Percentiles rank a stretch among this genome's conserved stretches.
phyloP scores from a whole-genome alignment of 2,888 invertebrate species.

The Pollenia angustigena region DNA sequence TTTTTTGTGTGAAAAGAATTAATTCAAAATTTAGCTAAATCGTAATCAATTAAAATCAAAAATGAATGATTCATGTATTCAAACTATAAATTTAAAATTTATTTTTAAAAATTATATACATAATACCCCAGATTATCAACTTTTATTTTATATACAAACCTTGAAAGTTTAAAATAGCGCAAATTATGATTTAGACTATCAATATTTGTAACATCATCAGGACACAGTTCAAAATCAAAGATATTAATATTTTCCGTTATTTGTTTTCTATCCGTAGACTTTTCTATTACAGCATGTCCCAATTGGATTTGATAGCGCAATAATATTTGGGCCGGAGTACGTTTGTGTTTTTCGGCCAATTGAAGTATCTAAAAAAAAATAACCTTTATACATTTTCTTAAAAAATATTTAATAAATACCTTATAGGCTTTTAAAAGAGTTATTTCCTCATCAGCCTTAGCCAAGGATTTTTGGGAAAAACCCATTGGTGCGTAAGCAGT shows the following conservation, averaged over 20 bases:
- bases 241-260: constrained; percentile 90
- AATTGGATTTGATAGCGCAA: constrained; percentile 89
- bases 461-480: constrained; percentile 91
- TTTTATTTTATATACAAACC: constrained; percentile 74
- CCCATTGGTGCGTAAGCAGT: constrained; percentile 94
- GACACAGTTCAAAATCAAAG: constrained; percentile 89
- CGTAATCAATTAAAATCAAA: too few relatives aligned
- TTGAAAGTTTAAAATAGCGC: constrained; percentile 85
- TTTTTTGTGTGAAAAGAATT: too few relatives aligned
- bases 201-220: constrained; percentile 88
- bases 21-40: too few relatives aligned
- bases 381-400: not conserved
- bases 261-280: constrained; percentile 90
- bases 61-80: too few relatives aligned
- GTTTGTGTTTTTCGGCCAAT: constrained; percentile 86
- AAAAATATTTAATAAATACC: constrained; percentile 82
- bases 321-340: constrained; percentile 88
- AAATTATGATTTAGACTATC: constrained; percentile 89
- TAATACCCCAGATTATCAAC: not conserved
- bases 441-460: constrained; percentile 87
- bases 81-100: too few relatives aligned
- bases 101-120: not conserved
- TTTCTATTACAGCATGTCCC: constrained; percentile 91
- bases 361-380: constrained; percentile 85
- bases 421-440: constrained; percentile 89